Base-by-base conservation (phyloP, 2,113 vertebrate species). In the Holacanthus passer region DNA sequence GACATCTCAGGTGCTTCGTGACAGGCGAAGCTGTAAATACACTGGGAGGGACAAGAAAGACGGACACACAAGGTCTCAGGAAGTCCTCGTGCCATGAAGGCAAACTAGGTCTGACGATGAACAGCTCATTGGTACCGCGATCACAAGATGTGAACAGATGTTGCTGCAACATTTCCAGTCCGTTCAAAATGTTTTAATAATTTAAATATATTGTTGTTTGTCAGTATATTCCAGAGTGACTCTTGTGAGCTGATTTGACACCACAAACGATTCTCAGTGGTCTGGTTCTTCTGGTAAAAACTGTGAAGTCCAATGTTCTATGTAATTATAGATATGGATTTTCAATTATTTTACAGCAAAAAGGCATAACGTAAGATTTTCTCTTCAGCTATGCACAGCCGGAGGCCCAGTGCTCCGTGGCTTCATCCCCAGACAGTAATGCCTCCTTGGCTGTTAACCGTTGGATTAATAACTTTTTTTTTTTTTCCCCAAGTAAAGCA, bases 271-370 rank as follows among this genome's bases (percentile, higher is more conserved):
- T 24, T 60, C 52, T 71, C 39, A n/a, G 8, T 8, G 29, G 31
- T 59, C 27, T 37, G 65, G 67, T 56, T 53, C 62, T 81, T 58
- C 31, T 82, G 72, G 31, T 74, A 70, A 74, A 47, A 88, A 16
- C 56, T 66, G 69, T 80, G 59, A 85, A 88, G 67, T 76, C 84
- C 62, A 81, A 83, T 83, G 58, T 75, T 83, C 75, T 65, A 52
- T 87, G 73, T 82, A 88, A 89, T 90, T 90, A 88, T 76, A 90
- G 82, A 93, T 92, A 89, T 87, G 83, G 79, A 81, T 87, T 92
- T 92, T 85, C 84, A 91, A 89, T 89, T 89, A 91, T 78, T 84
- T 71, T 73, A 79, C 45, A 81, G 73, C 29, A 78, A 79, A 88
- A 83, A 68, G 74, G 67, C 82, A 73, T 89, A 76, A 79, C 79